Evolutionary conservation across 1,140 invertebrate species (phyloP).

Genomic region (Lucilia sericata): DNA sequence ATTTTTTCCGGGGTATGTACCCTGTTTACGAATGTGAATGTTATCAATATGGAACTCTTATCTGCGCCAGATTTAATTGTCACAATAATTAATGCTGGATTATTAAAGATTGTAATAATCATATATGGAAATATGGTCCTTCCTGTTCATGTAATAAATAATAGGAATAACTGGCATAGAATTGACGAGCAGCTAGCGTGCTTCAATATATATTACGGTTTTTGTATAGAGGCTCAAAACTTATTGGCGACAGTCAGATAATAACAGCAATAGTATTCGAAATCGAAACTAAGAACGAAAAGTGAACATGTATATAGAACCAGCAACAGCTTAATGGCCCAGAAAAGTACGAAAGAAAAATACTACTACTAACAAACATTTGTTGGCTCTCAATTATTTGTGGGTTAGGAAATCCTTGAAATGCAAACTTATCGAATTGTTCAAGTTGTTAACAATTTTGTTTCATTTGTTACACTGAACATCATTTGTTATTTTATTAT

Average conservation of each 20-base stretch:
- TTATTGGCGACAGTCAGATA: not conserved
- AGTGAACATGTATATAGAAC: not conserved
- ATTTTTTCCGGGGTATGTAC: too few relatives aligned
- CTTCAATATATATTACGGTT: not conserved
- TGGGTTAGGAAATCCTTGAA: not conserved
- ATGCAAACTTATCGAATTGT: not conserved
- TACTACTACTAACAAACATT: not conserved
- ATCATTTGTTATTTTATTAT: not conserved
- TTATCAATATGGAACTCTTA: too few relatives aligned
- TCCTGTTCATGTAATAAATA: not conserved
- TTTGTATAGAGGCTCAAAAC: not conserved
- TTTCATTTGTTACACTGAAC: too few relatives aligned
- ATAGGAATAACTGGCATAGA: not conserved
- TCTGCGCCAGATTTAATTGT: too few relatives aligned
- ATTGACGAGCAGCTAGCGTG: slow-evolving; percentile 16
- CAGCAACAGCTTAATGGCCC: not conserved
- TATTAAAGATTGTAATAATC: too few relatives aligned
- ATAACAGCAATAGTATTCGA: not conserved
- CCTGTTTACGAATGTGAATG: too few relatives aligned
- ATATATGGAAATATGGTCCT: not conserved
- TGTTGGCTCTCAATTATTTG: not conserved
- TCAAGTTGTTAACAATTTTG: not conserved
- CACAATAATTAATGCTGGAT: too few relatives aligned
- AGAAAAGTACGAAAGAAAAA: not conserved
- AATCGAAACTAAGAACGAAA: not conserved